phyloP scores from a whole-genome alignment of 2,797 vertebrate genomes.

The Apodemus agrarius region DNA sequence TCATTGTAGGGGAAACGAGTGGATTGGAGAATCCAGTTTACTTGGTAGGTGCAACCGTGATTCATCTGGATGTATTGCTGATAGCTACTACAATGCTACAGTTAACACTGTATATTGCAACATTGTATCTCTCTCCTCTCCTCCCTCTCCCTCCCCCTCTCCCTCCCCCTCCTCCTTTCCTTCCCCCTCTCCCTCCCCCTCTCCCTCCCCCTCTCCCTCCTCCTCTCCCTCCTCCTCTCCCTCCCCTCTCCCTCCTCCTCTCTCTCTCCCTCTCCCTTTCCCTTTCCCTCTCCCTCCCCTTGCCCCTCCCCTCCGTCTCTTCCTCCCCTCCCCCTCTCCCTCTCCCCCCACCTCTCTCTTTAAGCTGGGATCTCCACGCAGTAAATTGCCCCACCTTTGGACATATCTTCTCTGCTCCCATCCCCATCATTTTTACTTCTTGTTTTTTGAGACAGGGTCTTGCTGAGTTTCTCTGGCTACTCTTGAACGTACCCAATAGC shows the following conservation, averaged over 20 bases:
- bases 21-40: neutral
- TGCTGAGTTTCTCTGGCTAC: neutral
- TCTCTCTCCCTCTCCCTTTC: too few relatives aligned
- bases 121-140: neutral
- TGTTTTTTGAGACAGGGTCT: neutral
- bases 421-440: neutral
- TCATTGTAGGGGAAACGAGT: neutral
- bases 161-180: too few relatives aligned
- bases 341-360: accelerated
- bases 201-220: too few relatives aligned
- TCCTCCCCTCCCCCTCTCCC: neutral
- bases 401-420: neutral
- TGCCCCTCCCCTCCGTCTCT: too few relatives aligned
- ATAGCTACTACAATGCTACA: too few relatives aligned
- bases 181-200: too few relatives aligned
- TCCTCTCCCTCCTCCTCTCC: too few relatives aligned
- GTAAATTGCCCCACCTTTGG: neutral
- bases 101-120: neutral
- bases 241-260: neutral
- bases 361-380: neutral
- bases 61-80: neutral
- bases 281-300: too few relatives aligned
- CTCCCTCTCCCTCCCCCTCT: too few relatives aligned
- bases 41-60: neutral
- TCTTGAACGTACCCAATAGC: neutral